Percentiles rank a stretch among this genome's conserved stretches.
These are phyloP conservation scores for Phragmatobia fuliginosa DNA, from an alignment of 2,888 invertebrate genomes.

Conservation along the genomic window DNA sequence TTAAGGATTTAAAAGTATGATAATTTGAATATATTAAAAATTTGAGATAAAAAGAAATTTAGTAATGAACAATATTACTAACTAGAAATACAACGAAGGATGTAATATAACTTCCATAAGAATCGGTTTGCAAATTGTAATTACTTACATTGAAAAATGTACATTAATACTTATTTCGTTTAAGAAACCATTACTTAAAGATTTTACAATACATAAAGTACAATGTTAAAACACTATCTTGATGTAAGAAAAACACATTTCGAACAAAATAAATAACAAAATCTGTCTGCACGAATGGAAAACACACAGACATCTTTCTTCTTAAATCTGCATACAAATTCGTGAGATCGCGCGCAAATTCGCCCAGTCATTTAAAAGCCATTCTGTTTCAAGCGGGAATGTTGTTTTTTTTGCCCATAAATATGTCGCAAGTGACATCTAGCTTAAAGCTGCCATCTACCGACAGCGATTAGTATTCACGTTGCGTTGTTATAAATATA, in stretches of 20 bases:
- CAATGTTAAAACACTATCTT: constrained; percentile 15
- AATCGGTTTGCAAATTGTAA: not conserved
- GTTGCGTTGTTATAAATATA: constrained; percentile 55
- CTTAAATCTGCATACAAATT: constrained; percentile 83
- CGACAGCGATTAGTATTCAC: constrained; percentile 55
- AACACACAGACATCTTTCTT: constrained; percentile 79
- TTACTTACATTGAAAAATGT: not conserved
- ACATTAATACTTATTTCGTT: constrained; percentile 1
- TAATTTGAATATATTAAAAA: too few relatives aligned
- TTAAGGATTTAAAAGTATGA: too few relatives aligned
- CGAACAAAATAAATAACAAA: constrained; percentile 71
- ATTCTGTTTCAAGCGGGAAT: constrained; percentile 77
- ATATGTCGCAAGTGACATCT: constrained; percentile 74
- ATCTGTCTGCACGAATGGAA: constrained; percentile 75
- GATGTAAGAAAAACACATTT: constrained; percentile 53
- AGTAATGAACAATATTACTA: too few relatives aligned
- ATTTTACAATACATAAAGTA: constrained; percentile 39
- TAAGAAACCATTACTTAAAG: constrained; percentile 9
- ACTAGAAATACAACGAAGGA: not conserved
- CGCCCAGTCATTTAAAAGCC: constrained; percentile 83
- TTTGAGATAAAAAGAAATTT: too few relatives aligned
- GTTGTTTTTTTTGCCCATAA: constrained; percentile 79
- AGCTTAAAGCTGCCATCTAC: constrained; percentile 67
- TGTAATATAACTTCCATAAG: not conserved
- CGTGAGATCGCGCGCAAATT: constrained; percentile 82